Percentiles rank a stretch among this genome's conserved stretches.
These are phyloP conservation scores for Psammodynastes pulverulentus DNA, from an alignment of 2,113 vertebrate species.

Conservation along the genomic window DNA sequence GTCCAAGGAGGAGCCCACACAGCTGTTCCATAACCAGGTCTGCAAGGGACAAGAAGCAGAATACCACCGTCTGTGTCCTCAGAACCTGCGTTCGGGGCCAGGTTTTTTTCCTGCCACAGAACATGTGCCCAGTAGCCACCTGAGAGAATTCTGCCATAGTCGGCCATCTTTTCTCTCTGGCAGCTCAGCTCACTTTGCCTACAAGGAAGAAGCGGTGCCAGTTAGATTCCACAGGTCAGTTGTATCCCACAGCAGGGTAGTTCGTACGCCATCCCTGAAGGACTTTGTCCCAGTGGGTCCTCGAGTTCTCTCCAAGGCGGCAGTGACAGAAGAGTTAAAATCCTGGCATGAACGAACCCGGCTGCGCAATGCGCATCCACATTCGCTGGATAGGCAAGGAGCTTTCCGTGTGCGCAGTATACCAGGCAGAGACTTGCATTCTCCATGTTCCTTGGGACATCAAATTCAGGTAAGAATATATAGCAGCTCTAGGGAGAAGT, in stretches of 20 bases:
- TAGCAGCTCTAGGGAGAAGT: neutral
- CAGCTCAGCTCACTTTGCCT: constrained; percentile 43
- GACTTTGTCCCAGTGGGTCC: constrained; percentile 66
- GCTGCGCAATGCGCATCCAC: constrained; percentile 58
- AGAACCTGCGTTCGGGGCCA: constrained; percentile 26
- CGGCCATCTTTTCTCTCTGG: constrained; percentile 1
- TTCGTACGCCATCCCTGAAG: constrained; percentile 77
- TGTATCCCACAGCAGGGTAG: constrained; percentile 72
- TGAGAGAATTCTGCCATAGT: constrained; percentile 24
- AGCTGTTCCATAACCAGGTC: constrained; percentile 8
- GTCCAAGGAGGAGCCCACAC: neutral
- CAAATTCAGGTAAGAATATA: constrained; percentile 47
- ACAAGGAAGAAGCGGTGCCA: constrained; percentile 46
- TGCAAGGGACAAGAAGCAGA: neutral
- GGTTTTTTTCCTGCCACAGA: constrained; percentile 25
- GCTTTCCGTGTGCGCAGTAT: constrained; percentile 67
- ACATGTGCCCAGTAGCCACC: constrained; percentile 35
- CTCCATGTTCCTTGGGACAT: neutral
- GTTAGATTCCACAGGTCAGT: constrained; percentile 66
- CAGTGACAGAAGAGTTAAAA: constrained; percentile 80
- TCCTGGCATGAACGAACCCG: constrained; percentile 83
- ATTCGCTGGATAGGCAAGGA: constrained; percentile 71
- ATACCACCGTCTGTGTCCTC: constrained; percentile 2
- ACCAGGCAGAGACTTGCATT: constrained; percentile 56
- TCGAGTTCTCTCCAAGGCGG: constrained; percentile 71